These are phyloP conservation scores for Pseudeuparius sepicola DNA, from an alignment of 2,888 invertebrate genomes.

Conservation along the genomic window DNA sequence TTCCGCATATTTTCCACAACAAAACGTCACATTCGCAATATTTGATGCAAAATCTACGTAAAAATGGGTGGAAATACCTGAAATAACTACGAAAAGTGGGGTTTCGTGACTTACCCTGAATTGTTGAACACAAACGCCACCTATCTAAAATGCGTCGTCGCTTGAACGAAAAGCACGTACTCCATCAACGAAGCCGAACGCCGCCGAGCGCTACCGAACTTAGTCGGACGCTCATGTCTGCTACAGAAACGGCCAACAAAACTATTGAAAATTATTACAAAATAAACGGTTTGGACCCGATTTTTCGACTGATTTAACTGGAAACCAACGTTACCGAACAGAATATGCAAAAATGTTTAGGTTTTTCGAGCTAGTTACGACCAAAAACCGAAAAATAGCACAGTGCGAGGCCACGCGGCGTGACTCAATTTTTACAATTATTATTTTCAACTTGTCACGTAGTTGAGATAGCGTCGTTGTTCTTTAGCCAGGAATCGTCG, in stretches of 20 bases:
- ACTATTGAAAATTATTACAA: constrained; percentile 30
- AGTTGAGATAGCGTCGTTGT: constrained; percentile 35
- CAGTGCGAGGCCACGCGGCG: constrained; percentile 24
- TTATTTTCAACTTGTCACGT: constrained; percentile 36
- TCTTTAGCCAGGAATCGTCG: constrained; percentile 39
- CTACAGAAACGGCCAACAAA: constrained; percentile 33
- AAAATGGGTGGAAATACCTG: too few species aligned
- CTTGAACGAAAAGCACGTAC: constrained; percentile 39
- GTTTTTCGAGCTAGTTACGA: constrained; percentile 22
- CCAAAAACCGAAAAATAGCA: constrained; percentile 22
- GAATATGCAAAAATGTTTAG: constrained; percentile 33
- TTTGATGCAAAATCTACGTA: too few species aligned
- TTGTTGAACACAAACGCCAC: constrained; percentile 38
- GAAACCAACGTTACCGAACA: constrained; percentile 20
- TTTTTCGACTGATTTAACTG: constrained; percentile 28
- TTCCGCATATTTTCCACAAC: too few species aligned
- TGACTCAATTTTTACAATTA: constrained; percentile 36
- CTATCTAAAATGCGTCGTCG: constrained; percentile 40
- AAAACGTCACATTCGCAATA: too few species aligned
- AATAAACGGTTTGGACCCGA: constrained; percentile 24
- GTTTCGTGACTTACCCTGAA: constrained; percentile 41
- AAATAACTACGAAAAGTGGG: too few species aligned
- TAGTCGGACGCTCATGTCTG: constrained; percentile 34
- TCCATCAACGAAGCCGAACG: constrained; percentile 33
- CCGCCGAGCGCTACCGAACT: constrained; percentile 31